Evolutionary conservation across 2,113 vertebrate genomes (phyloP), one percentile per base, ranked within the genome.

Genomic region (Camelus dromedarius): DNA sequence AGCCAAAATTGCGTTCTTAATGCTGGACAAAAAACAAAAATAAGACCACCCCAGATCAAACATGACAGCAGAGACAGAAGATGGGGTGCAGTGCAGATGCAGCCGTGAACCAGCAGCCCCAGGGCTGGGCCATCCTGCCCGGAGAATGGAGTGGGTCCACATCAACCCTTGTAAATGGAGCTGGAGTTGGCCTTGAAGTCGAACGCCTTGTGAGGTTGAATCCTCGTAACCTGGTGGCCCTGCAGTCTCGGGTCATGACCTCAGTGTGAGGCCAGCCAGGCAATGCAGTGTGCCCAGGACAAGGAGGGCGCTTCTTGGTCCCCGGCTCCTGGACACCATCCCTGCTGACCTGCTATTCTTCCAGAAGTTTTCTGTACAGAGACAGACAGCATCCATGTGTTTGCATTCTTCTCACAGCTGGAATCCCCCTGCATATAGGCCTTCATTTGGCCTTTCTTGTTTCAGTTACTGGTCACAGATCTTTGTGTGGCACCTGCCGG

Each of bases 31-130:
- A 46, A 58, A 10, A 1, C 12, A 38, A 54, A 20, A 38, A 12
- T 73, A 46, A 79, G 48, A 5, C 48, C 70, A 58, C 35, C 22
- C 56, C 1, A 42, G 54, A 38, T n/a, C 56, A 56, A 4, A 73
- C 8, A 7, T 0, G n/a, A 58, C 14, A 4, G 79, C 38, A 11
- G 89, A 54, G 32, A 8, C 56, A 66, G 5, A 38, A 46, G 54
- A 5, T 11, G 0, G 26, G 42, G 5, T 1, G 5, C 0, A 0
- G 15, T 0, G 7, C 6, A 26, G 9, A 9, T 6, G 42, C n/a
- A 9, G 81, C 89, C 50, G 6, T 19, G 52, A 60, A 32, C 8
- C 3, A 22, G 48, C 35, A 11, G 56, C 64, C 64, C 22, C 24
- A 5, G 24, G 38, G 67, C 16, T 12, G 80, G 11, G 38, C 30